Conservation (phyloP, 2,113 vertebrate species). For the Phylloscopus whistleri region DNA sequence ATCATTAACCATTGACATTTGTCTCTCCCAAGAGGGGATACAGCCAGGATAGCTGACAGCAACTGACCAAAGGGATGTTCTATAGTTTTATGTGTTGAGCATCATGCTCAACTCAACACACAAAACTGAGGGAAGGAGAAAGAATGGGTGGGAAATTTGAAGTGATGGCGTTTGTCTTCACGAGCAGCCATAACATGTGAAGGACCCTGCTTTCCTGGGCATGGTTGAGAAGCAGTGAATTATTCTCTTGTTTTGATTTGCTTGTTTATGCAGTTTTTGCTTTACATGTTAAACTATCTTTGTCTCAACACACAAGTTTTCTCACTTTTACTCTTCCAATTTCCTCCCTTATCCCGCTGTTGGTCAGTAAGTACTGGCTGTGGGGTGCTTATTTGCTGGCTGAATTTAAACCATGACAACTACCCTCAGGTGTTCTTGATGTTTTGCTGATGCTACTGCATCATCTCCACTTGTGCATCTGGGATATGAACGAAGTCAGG, state of each 20-base stretch:
- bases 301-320: neutral
- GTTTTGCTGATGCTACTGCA: rapidly evolving
- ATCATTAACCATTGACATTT: neutral
- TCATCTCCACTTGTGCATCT: neutral
- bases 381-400: neutral
- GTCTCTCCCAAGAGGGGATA: neutral
- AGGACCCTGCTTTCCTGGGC: neutral
- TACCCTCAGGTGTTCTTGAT: neutral
- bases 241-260: neutral
- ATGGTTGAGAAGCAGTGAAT: neutral
- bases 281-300: neutral
- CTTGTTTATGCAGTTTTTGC: neutral
- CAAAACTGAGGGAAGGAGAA: neutral
- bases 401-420: neutral
- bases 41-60: neutral
- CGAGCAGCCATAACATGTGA: rapidly evolving
- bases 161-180: neutral
- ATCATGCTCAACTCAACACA: no score
- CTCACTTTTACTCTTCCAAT: neutral
- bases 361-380: neutral
- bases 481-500: neutral
- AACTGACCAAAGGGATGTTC: neutral
- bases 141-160: neutral
- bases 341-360: neutral
- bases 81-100: no score